Conservation (phyloP, 1,140 invertebrate species). For the Penaeus indicus region DNA sequence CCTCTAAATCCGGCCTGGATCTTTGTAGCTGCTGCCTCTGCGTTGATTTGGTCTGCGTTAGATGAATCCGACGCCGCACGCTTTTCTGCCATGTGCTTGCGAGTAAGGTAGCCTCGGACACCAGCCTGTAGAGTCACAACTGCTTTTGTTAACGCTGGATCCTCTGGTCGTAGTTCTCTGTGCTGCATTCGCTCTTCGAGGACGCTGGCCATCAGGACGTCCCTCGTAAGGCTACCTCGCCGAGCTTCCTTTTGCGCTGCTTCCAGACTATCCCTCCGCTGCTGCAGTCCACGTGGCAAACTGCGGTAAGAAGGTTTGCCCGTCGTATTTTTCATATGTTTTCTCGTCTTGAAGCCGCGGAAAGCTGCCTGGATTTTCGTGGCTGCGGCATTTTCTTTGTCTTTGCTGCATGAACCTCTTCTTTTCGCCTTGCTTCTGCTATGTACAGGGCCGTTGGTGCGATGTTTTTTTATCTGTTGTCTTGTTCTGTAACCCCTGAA, state of each 20-base stretch:
- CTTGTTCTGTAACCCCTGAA: background rate
- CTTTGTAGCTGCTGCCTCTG: background rate
- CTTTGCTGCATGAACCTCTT: background rate
- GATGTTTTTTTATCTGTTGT: background rate
- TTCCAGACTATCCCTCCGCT: conserved; percentile 2
- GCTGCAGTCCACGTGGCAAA: background rate
- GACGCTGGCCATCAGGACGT: background rate
- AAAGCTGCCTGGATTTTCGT: conserved; percentile 9
- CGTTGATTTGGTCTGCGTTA: background rate
- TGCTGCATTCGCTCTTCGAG: background rate
- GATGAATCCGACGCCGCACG: too few relatives aligned
- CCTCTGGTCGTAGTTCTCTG: background rate
- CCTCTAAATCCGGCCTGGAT: conserved; percentile 31
- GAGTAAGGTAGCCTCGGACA: conserved; percentile 22
- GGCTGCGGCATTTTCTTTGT: background rate
- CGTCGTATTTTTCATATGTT: background rate
- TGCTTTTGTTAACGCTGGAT: background rate
- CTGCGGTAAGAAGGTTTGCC: conserved; percentile 1
- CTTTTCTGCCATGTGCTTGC: conserved; percentile 2
- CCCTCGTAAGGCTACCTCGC: background rate
- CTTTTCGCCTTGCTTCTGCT: too few relatives aligned
- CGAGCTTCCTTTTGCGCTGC: background rate
- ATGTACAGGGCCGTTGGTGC: background rate
- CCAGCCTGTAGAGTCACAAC: conserved; percentile 39
- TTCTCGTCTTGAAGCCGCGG: conserved; percentile 21